phyloP scores from a whole-genome alignment of 2,888 invertebrate genomes.

The Agrotis puta region DNA sequence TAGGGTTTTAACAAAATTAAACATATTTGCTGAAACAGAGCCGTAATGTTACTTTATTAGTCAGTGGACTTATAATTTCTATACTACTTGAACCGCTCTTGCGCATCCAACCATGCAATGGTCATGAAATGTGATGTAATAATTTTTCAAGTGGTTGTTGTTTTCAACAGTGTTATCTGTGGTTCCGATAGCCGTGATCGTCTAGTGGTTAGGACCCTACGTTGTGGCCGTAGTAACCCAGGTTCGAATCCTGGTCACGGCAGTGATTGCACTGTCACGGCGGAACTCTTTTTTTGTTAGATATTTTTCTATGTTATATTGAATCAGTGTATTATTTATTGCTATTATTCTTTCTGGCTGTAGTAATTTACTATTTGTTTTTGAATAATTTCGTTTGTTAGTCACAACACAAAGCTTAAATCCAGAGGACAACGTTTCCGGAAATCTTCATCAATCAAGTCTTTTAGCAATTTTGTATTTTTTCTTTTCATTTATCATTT shows the following conservation, averaged over 20 bases:
- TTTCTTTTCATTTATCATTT: not conserved
- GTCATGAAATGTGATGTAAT: slow-evolving; percentile 36
- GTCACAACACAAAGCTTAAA: slow-evolving; percentile 11
- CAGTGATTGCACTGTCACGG: slow-evolving; percentile 79
- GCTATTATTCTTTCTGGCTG: no score
- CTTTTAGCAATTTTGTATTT: not conserved
- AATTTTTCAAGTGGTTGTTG: slow-evolving; percentile 7
- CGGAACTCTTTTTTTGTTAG: slow-evolving; percentile 47
- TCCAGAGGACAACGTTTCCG: slow-evolving; percentile 44
- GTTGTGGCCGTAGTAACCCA: slow-evolving; percentile 93
- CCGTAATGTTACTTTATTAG: not conserved
- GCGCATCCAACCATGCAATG: slow-evolving; percentile 37
- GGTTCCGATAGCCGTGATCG: slow-evolving; percentile 88
- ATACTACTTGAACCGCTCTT: slow-evolving; percentile 12
- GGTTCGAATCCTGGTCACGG: slow-evolving; percentile 94
- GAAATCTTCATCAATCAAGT: slow-evolving; percentile 29
- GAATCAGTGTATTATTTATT: not conserved
- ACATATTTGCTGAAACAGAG: not conserved
- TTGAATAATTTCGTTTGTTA: slow-evolving; percentile 6
- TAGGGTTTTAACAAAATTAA: no score
- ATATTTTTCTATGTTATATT: not conserved
- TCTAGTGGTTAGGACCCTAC: slow-evolving; percentile 94
- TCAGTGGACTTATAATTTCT: slow-evolving; percentile 1
- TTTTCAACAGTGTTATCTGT: slow-evolving; percentile 67
- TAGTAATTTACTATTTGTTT: not conserved